phyloP scores from a whole-genome alignment of 2,888 invertebrate species.

The Aricia artaxerxes region DNA sequence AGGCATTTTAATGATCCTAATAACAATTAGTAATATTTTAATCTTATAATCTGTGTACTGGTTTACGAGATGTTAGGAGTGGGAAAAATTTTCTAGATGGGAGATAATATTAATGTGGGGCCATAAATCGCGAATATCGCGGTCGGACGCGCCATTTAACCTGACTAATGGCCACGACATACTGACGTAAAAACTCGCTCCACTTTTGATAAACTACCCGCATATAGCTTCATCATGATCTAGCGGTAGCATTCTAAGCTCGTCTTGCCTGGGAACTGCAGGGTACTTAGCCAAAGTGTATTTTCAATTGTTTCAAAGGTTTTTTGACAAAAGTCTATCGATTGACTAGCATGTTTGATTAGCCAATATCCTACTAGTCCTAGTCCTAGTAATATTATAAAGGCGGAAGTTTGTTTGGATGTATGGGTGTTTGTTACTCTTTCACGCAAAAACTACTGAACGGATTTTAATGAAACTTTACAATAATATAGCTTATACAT shows the following conservation, averaged over 20 bases:
- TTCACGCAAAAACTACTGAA: too few relatives aligned
- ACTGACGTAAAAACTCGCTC: conserved; percentile 53
- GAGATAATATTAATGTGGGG: conserved; percentile 45
- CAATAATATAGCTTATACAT: too few relatives aligned
- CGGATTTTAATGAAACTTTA: too few relatives aligned
- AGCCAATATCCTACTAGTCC: too few relatives aligned
- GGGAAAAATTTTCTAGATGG: conserved; percentile 39
- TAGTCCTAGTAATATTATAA: too few relatives aligned
- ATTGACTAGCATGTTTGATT: too few relatives aligned
- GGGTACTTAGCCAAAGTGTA: too few relatives aligned
- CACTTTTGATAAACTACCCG: conserved; percentile 33
- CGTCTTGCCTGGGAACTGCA: too few relatives aligned
- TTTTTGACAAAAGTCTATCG: too few relatives aligned
- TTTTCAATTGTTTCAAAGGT: too few relatives aligned
- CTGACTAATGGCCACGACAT: conserved; percentile 58
- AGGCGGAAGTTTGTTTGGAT: too few relatives aligned
- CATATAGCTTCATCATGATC: neutral
- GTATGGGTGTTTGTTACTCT: too few relatives aligned
- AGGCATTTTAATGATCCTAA: conserved; percentile 11
- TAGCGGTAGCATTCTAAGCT: neutral
- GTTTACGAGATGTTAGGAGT: conserved; percentile 32
- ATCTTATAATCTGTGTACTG: neutral
- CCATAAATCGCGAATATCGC: conserved; percentile 67
- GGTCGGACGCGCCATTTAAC: conserved; percentile 63
- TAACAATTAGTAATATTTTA: conserved; percentile 4